These are phyloP conservation scores for Aromia moschata DNA, from an alignment of 2,888 invertebrate species.

Conservation along the genomic window DNA sequence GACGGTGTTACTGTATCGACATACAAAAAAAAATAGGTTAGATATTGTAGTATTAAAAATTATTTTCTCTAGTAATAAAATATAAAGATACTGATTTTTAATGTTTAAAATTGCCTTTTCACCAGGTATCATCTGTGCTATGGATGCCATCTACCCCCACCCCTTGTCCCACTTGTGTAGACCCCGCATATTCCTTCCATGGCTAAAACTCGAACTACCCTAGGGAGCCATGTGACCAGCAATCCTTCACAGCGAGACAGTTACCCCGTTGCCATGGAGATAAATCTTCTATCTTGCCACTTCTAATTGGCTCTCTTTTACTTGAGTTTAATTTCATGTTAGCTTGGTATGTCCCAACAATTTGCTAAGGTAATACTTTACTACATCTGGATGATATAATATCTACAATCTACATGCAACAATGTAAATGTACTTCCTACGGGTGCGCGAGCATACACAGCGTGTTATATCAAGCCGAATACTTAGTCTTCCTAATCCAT, in stretches of 20 bases:
- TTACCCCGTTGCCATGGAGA: conserved; percentile 63
- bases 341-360: conserved; percentile 52
- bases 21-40: too few species aligned
- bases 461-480: too few species aligned
- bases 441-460: neutral
- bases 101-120: conserved; percentile 35
- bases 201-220: conserved; percentile 33
- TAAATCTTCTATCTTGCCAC: conserved; percentile 64
- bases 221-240: conserved; percentile 59
- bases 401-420: conserved; percentile 37
- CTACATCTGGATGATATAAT: conserved; percentile 44
- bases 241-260: conserved; percentile 63
- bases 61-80: too few species aligned
- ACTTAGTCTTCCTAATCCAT: too few species aligned
- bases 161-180: conserved; percentile 21
- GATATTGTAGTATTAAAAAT: too few species aligned
- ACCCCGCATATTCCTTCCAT: conserved; percentile 15
- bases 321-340: conserved; percentile 59
- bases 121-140: conserved; percentile 34
- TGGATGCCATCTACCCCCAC: conserved; percentile 18
- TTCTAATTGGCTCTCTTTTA: conserved; percentile 64
- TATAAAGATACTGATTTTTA: too few species aligned
- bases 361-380: conserved; percentile 52
- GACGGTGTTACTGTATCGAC: too few species aligned
- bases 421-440: neutral